Evolutionary conservation across 2,888 invertebrate species (phyloP).

Genomic region (Leptopterna dolabrata): DNA sequence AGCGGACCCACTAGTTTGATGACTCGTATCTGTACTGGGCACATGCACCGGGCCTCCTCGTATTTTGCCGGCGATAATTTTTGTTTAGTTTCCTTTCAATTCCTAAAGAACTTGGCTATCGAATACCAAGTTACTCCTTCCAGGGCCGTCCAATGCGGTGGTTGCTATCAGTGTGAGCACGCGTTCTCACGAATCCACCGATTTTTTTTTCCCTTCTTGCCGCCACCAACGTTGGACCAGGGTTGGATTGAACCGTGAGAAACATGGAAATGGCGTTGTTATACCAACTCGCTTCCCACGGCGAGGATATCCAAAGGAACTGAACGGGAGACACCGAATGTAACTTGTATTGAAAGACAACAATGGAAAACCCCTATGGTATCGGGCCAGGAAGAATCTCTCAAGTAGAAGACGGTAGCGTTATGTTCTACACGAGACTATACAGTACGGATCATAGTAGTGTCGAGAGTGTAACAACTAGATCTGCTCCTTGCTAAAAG

Average conservation of each 20-base stretch:
- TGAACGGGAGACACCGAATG: background rate
- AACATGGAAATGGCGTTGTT: slow-evolving; percentile 7
- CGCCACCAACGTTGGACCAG: background rate
- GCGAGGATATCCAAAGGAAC: background rate
- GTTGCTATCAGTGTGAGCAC: background rate
- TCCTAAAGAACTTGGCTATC: background rate
- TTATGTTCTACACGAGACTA: no score
- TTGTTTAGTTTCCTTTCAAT: no score
- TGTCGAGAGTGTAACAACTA: no score
- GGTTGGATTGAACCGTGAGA: background rate
- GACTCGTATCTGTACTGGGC: no score
- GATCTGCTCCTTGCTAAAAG: no score
- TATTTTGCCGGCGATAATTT: no score
- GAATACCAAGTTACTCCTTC: background rate
- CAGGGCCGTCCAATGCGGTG: background rate
- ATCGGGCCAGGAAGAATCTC: no score
- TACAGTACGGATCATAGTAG: no score
- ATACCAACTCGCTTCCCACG: background rate
- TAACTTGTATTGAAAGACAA: background rate
- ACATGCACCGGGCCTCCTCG: no score
- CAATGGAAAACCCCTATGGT: background rate
- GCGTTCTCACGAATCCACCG: background rate
- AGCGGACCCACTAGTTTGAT: no score
- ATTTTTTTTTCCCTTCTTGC: background rate
- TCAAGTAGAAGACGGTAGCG: no score